Base-by-base conservation (phyloP, 2,888 invertebrate species). In the Eupithecia subumbrata region DNA sequence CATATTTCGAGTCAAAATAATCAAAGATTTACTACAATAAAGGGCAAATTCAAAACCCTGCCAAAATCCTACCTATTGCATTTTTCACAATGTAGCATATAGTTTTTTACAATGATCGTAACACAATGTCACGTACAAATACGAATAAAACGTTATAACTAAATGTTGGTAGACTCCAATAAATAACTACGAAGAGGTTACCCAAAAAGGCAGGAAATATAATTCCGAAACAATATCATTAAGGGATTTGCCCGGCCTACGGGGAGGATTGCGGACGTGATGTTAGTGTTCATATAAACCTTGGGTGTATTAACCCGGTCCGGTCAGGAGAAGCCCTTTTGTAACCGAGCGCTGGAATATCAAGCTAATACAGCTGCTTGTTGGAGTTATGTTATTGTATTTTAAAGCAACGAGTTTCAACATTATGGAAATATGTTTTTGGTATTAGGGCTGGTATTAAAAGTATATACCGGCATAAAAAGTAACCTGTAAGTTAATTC, bases 391-490 rank as follows among this genome's bases (percentile, higher is more conserved):
- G 75, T 74, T 45, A 69, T 73, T 75, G 78, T 81, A 76, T 79
- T 79, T 70, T 78, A 71, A 75, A 74, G 69, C 74, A 78, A 78
- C 74, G 78, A 76, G 78, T 74, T 73, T 66, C 70, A 67, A 74
- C 76, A 73, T 78, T 72, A 75, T 48, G 52, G 45, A 45, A 56
- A 68, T 22, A 37, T 60, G 34, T 75, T 68, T 60, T 60, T 5
- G 25, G 60, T 12, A 56, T 60, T 14, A 60, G 60, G 60, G 5
- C 22, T 34, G 2, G 34, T 5, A 2, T 4, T n/a, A n/a, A n/a
- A n/a, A n/a, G n/a, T n/a, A n/a, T n/a, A n/a, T n/a, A n/a, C n/a
- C n/a, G n/a, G n/a, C n/a, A 30, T 30, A 30, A 30, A 30, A 30
- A 30, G 30, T 30, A 30, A 3, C 30, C 30, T 30, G 30, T 30